Evolutionary conservation across 2,797 vertebrate genomes (phyloP).

Genomic region (Anguilla megastoma): DNA sequence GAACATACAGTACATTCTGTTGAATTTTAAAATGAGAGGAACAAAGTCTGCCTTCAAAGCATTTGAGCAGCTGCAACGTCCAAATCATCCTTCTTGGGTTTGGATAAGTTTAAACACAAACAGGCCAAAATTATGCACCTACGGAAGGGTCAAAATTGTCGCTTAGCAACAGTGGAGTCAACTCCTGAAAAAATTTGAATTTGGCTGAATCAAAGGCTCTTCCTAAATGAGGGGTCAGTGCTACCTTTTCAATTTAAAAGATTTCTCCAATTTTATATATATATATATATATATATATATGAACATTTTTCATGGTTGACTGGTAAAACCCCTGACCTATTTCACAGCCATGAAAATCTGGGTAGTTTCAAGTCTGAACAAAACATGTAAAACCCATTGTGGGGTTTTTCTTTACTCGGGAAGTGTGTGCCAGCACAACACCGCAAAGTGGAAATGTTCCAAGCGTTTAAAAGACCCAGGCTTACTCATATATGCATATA

Average conservation of each 20-base stretch:
- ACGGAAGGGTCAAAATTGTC: constrained; percentile 61
- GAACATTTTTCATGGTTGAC: neutral
- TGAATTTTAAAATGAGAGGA: constrained; percentile 34
- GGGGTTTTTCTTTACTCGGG: neutral
- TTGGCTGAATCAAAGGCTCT: constrained; percentile 50
- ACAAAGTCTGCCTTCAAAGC: constrained; percentile 33
- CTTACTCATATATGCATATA: no score
- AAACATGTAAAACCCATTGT: neutral
- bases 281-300: no score
- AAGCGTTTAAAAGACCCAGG: neutral
- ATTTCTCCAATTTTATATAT: neutral
- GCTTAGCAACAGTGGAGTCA: constrained; percentile 70
- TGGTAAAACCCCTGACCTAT: neutral
- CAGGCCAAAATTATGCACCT: constrained; percentile 60
- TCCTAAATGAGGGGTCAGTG: constrained; percentile 42
- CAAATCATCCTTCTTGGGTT: constrained; percentile 29
- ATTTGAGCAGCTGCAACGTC: constrained; percentile 19
- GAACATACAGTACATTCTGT: constrained; percentile 17
- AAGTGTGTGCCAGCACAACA: neutral
- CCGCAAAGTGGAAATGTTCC: neutral
- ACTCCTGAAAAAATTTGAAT: constrained; percentile 43
- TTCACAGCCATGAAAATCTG: neutral
- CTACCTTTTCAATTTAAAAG: neutral
- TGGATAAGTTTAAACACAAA: constrained; percentile 55
- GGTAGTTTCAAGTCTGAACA: neutral